Evolutionary conservation across 2,888 invertebrate genomes (phyloP), one percentile per base, ranked within the genome.

Genomic region (Eupithecia pulchellata): DNA sequence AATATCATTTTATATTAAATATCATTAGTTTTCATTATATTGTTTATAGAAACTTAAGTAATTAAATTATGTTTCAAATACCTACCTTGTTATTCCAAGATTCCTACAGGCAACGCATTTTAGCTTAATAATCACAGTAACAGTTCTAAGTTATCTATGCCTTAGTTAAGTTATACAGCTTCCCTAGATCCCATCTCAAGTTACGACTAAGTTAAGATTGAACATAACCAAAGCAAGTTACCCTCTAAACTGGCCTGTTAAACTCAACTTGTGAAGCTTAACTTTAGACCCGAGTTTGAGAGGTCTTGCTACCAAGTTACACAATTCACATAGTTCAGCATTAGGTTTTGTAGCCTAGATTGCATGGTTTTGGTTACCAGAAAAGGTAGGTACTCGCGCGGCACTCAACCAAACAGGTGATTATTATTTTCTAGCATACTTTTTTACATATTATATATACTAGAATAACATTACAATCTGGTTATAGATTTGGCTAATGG

Each of bases 171-270:
- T 57, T 29, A 57, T 57, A 57, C 29, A 57, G 57, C 52, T 11
- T 52, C 52, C 29, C 57, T 29, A 57, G 29, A 57, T 55, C 57
- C 57, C 57, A 57, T 27, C 57, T 57, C 27, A 29, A 57, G 27
- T 57, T 57, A 29, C 57, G 17, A 29, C 57, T 25, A 4, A 4
- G 11, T 57, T 29, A 27, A 57, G 29, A 57, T 57, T 57, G 57
- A 52, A 25, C 52, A 25, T 52, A 57, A 57, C 57, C 17, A 29
- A 57, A 27, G 57, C 29, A 57, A 57, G 20, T 57, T 29, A 57
- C 17, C 29, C 17, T 5, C 27, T 55, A 29, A 57, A 27, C 57
- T 17, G 14, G 27, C 17, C 6, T 17, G 29, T 57, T 57, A 29
- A 57, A 57, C 17, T 57, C 14, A 29, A 29, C 17, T 57, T 29